A percentile compares a stretch with the other conserved stretches of the same genome.
Evolutionary conservation across 2,888 invertebrate species (phyloP).

Genomic region (Hirtodrosophila alboralis): DNA sequence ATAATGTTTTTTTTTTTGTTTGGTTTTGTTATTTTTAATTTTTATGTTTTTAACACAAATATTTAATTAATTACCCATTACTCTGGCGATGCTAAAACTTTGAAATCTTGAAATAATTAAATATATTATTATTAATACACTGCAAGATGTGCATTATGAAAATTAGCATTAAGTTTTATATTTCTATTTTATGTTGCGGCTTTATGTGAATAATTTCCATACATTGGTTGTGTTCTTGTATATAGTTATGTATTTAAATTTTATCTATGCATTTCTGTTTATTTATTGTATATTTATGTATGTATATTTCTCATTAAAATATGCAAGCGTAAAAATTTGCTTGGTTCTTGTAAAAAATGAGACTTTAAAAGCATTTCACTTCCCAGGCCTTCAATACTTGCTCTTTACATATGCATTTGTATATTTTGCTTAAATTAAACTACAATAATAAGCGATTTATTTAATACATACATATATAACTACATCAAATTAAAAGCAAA

Average conservation of each 20-base stretch:
- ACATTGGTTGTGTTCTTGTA: conserved; percentile 45
- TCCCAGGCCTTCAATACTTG: conserved; percentile 65
- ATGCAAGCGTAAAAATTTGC: conserved; percentile 78
- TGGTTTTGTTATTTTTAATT: no score
- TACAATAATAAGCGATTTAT: conserved; percentile 78
- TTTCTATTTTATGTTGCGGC: conserved; percentile 43
- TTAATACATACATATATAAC: conserved; percentile 69
- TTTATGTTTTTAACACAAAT: conserved; percentile 74
- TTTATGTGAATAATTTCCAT: conserved; percentile 44
- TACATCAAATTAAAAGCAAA: conserved; percentile 73
- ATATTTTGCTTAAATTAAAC: conserved; percentile 79
- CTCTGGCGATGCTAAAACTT: conserved; percentile 66
- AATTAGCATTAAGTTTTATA: conserved; percentile 60
- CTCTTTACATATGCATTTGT: conserved; percentile 61
- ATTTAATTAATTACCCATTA: conserved; percentile 57
- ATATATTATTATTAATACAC: conserved; percentile 49
- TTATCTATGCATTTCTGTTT: conserved; percentile 57
- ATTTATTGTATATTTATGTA: conserved; percentile 62
- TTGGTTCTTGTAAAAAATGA: conserved; percentile 79
- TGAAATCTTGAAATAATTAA: conserved; percentile 63
- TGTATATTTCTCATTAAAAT: conserved; percentile 74
- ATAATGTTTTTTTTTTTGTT: conserved; percentile 58
- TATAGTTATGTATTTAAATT: conserved; percentile 60
- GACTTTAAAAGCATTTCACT: conserved; percentile 81
- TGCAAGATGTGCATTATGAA: conserved; percentile 68